A percentile compares a stretch with the other conserved stretches of the same genome.
Conservation (phyloP, 2,113 vertebrate species). For the Mustela nigripes region DNA sequence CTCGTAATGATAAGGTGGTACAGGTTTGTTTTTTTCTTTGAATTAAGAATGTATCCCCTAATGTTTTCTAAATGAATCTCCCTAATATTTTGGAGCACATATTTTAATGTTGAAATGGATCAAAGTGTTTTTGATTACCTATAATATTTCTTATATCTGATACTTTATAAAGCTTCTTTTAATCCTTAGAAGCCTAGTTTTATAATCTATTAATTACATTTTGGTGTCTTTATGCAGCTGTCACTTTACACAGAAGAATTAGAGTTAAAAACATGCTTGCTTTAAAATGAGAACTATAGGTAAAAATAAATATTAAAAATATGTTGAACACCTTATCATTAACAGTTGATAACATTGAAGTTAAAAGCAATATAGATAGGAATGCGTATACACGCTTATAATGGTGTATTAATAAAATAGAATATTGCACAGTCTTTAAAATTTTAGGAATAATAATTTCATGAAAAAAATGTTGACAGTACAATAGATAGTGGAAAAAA, state of each 20-base stretch:
- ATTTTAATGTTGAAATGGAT: conserved; percentile 7
- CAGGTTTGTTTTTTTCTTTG: neutral
- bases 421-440: neutral
- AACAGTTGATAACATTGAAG: neutral
- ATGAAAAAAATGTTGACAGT: neutral
- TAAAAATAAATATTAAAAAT: neutral
- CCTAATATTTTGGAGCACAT: neutral
- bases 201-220: neutral
- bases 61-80: neutral
- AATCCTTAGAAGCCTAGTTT: neutral
- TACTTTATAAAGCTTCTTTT: neutral
- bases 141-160: neutral
- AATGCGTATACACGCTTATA: neutral
- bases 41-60: neutral
- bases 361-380: neutral
- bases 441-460: neutral
- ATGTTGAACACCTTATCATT: neutral
- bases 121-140: neutral
- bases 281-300: neutral
- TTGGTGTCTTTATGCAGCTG: neutral
- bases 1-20: neutral
- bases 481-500: neutral
- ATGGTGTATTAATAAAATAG: neutral
- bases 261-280: neutral
- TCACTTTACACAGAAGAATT: neutral